Percentiles rank a stretch among this genome's conserved stretches.
Conservation (phyloP, 2,888 invertebrate genomes). For the Shargacucullia verbasci region DNA sequence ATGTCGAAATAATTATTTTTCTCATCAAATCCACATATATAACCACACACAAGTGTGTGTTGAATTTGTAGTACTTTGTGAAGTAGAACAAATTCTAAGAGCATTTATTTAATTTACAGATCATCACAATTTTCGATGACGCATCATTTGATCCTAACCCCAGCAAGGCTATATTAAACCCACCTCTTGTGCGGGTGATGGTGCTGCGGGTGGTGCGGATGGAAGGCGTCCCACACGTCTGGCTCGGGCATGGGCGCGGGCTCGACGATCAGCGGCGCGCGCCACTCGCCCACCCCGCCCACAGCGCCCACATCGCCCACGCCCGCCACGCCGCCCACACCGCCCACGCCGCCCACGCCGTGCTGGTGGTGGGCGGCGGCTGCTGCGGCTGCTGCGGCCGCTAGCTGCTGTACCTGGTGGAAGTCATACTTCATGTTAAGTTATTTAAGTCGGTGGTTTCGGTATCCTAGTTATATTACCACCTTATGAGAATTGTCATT, state of each 20-base stretch:
- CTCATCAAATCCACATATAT: too few species aligned
- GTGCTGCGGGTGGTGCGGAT: conserved; percentile 75
- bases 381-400: conserved; percentile 94
- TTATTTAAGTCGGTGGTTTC: conserved; percentile 25
- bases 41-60: too few species aligned
- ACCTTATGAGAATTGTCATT: too few species aligned
- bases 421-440: conserved; percentile 36
- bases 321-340: conserved; percentile 90
- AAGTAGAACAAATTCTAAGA: too few species aligned
- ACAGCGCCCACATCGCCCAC: conserved; percentile 82
- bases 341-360: conserved; percentile 58
- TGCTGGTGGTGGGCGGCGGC: conserved; percentile 91
- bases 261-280: conserved; percentile 97
- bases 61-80: too few species aligned
- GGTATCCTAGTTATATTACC: neutral
- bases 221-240: conserved; percentile 82
- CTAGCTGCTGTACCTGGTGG: conserved; percentile 92
- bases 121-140: too few species aligned
- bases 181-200: conserved; percentile 83
- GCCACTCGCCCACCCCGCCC: conserved; percentile 89
- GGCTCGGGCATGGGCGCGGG: conserved; percentile 83
- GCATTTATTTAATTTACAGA: too few species aligned
- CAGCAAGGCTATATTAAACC: neutral
- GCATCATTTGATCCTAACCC: too few species aligned
- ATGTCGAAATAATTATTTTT: too few species aligned